These are phyloP conservation scores for Python bivittatus DNA, from an alignment of 2,113 vertebrate genomes.

Conservation along the genomic window DNA sequence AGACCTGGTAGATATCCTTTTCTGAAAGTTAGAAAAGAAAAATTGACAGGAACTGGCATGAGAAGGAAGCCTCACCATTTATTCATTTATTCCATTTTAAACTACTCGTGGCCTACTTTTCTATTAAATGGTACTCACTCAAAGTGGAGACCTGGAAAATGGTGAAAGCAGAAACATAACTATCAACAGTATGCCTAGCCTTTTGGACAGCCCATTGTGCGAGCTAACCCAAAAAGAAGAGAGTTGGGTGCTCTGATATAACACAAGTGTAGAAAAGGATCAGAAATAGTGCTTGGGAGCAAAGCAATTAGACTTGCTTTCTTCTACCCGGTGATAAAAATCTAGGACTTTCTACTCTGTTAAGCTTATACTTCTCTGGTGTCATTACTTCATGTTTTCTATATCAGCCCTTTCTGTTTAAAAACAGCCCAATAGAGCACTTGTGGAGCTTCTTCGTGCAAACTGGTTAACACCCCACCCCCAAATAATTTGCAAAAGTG, in stretches of 20 bases:
- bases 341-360: background rate
- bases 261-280: background rate
- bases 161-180: too few species aligned
- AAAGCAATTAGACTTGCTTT: background rate
- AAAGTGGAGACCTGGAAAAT: too few species aligned
- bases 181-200: background rate
- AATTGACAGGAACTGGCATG: background rate
- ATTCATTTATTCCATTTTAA: background rate
- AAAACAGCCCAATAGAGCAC: too few species aligned
- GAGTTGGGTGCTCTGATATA: background rate
- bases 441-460: background rate
- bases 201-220: background rate
- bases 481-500: background rate
- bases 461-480: background rate
- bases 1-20: background rate
- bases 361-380: background rate
- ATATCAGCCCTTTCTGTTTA: background rate
- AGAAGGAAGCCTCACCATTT: background rate
- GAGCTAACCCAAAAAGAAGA: background rate
- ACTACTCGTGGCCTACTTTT: too few species aligned
- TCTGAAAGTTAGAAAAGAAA: background rate
- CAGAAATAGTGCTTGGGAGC: background rate
- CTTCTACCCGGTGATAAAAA: background rate
- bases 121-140: too few species aligned
- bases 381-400: background rate